A percentile compares a stretch with the other conserved stretches of the same genome.
Evolutionary conservation across 2,888 invertebrate species (phyloP).

Genomic region (Neoitamus cyanurus): DNA sequence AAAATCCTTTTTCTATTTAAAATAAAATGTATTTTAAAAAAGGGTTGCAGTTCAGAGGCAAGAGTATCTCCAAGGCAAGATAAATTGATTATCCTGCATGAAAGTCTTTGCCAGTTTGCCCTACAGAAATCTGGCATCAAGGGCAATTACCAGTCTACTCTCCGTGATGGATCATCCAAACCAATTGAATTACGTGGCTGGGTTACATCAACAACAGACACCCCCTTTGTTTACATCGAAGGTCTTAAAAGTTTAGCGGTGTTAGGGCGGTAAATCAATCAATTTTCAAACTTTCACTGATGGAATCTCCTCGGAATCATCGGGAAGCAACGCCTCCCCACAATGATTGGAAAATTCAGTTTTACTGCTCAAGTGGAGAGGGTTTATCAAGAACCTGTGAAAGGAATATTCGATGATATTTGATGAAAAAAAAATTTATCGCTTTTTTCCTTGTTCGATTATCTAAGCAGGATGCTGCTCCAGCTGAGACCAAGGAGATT

Average conservation of each 20-base stretch:
- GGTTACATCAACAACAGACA: neutral
- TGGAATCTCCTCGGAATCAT: neutral
- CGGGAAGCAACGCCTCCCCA: neutral
- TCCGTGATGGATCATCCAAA: neutral
- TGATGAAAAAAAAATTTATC: neutral
- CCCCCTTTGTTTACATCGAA: neutral
- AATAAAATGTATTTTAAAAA: neutral
- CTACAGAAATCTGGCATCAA: neutral
- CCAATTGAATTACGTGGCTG: neutral
- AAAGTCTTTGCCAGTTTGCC: neutral
- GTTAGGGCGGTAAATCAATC: neutral
- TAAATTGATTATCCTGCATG: neutral
- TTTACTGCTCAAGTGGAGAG: neutral
- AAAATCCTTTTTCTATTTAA: neutral
- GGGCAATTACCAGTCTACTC: neutral
- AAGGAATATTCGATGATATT: neutral
- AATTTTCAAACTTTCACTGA: neutral
- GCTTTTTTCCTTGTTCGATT: neutral
- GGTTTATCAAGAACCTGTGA: neutral
- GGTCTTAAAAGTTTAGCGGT: neutral
- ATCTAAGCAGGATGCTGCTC: neutral
- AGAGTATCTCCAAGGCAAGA: neutral
- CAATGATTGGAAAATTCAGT: neutral
- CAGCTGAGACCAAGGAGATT: neutral
- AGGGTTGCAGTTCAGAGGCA: neutral